These are phyloP conservation scores for Corvus hawaiiensis DNA, from an alignment of 2,113 vertebrate species.

Conservation along the genomic window DNA sequence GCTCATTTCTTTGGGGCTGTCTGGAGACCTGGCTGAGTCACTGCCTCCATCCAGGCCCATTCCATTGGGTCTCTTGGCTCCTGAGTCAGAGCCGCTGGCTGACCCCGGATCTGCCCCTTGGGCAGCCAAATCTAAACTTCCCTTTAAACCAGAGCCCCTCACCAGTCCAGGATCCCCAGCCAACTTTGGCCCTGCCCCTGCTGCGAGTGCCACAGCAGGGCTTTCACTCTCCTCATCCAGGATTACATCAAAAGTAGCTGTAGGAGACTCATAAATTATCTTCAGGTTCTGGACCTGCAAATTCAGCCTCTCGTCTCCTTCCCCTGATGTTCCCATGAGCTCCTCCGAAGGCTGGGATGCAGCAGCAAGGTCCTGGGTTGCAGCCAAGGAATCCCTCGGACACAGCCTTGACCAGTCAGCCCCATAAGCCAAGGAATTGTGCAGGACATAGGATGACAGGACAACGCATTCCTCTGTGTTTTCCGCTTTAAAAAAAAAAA, in stretches of 20 bases:
- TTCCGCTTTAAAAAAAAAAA: slow-evolving; percentile 67
- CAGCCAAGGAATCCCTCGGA: not conserved
- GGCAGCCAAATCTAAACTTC: not conserved
- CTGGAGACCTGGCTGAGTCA: not conserved
- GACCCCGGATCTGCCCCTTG: rapidly evolving
- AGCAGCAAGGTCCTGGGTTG: not conserved
- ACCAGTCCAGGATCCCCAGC: not conserved
- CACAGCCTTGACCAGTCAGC: slow-evolving; percentile 88
- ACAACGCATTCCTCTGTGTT: slow-evolving; percentile 68
- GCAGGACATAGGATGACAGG: slow-evolving; percentile 78
- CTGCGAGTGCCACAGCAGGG: slow-evolving; percentile 19
- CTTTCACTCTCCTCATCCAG: slow-evolving; percentile 71
- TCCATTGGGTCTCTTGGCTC: not conserved
- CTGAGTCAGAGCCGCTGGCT: rapidly evolving
- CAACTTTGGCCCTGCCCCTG: not conserved
- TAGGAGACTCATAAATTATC: slow-evolving; percentile 79
- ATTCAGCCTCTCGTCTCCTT: not conserved
- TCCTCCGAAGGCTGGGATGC: not conserved
- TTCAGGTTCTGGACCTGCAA: slow-evolving; percentile 65
- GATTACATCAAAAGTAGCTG: slow-evolving; percentile 74
- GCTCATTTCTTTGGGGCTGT: not conserved
- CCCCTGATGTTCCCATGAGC: not conserved
- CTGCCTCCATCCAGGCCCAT: not conserved
- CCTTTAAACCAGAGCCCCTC: not conserved
- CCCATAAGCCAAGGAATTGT: slow-evolving; percentile 90